phyloP scores from a whole-genome alignment of 2,113 vertebrate species.

The Laterallus jamaicensis region DNA sequence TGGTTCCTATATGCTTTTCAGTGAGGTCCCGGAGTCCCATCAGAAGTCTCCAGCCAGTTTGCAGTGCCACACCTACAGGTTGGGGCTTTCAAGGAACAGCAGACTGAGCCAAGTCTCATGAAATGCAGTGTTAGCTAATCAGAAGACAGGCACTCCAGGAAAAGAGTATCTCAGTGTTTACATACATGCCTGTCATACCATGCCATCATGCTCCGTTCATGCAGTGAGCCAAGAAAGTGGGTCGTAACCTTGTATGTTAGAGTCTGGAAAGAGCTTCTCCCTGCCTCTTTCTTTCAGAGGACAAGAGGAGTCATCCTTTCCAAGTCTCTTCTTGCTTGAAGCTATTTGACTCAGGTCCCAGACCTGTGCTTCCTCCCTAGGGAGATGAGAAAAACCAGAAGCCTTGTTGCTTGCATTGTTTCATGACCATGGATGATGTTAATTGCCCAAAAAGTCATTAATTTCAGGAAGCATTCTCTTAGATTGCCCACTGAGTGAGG shows the following conservation, averaged over 20 bases:
- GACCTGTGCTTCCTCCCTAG: neutral
- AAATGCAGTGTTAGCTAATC: neutral
- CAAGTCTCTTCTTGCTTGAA: slow-evolving; percentile 30
- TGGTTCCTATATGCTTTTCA: neutral
- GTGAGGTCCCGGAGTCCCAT: neutral
- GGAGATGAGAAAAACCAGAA: slow-evolving; percentile 28
- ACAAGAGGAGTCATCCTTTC: neutral
- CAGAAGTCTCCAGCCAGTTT: neutral
- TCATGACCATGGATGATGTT: neutral
- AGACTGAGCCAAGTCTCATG: neutral
- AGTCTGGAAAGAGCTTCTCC: neutral
- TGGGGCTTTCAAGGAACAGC: neutral
- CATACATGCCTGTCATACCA: neutral
- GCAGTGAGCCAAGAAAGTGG: neutral
- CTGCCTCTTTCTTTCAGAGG: neutral
- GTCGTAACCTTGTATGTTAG: neutral
- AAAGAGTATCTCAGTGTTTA: neutral
- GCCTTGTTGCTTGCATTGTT: neutral
- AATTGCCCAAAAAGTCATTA: slow-evolving; percentile 28
- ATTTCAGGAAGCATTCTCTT: slow-evolving; percentile 21
- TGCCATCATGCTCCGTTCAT: rapidly evolving
- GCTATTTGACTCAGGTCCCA: neutral
- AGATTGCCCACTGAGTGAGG: neutral
- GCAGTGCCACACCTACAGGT: neutral
- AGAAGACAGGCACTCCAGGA: neutral